phyloP scores from a whole-genome alignment of 2,888 invertebrate genomes.

The Dione juno region DNA sequence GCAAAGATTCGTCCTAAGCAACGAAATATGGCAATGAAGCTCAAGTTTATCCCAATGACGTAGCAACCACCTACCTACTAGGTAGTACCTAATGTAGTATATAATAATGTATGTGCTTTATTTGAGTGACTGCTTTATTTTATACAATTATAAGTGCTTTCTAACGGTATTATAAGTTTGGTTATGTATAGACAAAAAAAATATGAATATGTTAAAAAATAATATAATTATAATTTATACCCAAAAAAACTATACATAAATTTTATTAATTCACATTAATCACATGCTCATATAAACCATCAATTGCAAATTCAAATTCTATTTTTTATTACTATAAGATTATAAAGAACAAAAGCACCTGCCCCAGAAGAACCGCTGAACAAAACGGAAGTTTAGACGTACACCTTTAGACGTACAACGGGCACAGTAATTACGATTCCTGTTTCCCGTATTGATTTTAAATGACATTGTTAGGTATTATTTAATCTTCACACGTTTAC shows the following conservation, averaged over 20 bases:
- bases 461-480: constrained; percentile 6
- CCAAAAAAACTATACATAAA: background rate
- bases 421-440: constrained; percentile 50
- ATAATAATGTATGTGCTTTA: too few relatives aligned
- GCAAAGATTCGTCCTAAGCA: too few relatives aligned
- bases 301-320: constrained; percentile 35
- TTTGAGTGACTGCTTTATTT: too few relatives aligned
- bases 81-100: too few relatives aligned
- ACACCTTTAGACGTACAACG: constrained; percentile 65
- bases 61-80: too few relatives aligned
- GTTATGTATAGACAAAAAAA: background rate
- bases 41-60: too few relatives aligned
- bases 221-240: background rate
- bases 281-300: constrained; percentile 18
- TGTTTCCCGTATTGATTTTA: constrained; percentile 41
- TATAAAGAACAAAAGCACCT: constrained; percentile 53
- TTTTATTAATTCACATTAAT: constrained; percentile 6
- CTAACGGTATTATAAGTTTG: too few relatives aligned
- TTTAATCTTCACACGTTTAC: background rate
- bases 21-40: too few relatives aligned
- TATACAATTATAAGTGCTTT: too few relatives aligned
- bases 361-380: constrained; percentile 56
- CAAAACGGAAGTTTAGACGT: constrained; percentile 59
- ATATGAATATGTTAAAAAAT: background rate
- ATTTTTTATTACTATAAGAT: constrained; percentile 29